Evolutionary conservation across 2,888 invertebrate species (phyloP), one percentile per base, ranked within the genome.

Genomic region (Magallana nippona): DNA sequence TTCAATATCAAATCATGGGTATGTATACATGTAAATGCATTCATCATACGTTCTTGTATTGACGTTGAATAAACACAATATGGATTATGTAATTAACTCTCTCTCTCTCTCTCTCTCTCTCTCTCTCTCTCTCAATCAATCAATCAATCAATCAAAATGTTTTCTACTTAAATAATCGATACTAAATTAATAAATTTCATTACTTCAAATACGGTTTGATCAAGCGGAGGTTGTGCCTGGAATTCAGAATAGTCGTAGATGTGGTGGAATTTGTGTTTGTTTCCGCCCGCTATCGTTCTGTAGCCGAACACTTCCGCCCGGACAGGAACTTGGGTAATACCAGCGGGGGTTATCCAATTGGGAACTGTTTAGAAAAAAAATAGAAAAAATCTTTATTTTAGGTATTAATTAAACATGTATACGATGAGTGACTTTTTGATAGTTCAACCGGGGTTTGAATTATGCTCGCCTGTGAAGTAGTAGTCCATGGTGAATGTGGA

Each of bases 171-270:
- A 10, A 22, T 17, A 17, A 17, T 10, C 15, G 13, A 77, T 3
- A 15, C 1, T 15, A n/a, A 19, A 77, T 3, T 19, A 19, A 22
- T 77, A 3, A 5, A 22, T 22, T 27, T 27, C 19, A 58, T 57
- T 81, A 89, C 90, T 87, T 87, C 86, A 81, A 89, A 89, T 32
- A 88, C 85, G 11, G 82, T 83, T 17, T 84, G 80, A 22, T 85
- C 83, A 17, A 82, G 86, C 83, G 87, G 85, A 2, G 88, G 63
- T 11, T 27, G 19, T 19, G 82, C 82, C 60, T 87, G 82, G 79
- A 90, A 90, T 83, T 91, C 89, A 44, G 88, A 85, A 78, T 90
- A 91, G 57, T 89, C 89, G 79, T 91, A 91, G 19, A 85, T 86
- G 79, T 90, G 91, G 63, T 89, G 87, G 62, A 90, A 89, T 1